phyloP scores from a whole-genome alignment of 2,888 invertebrate genomes.

The Dichetophora obliterata region DNA sequence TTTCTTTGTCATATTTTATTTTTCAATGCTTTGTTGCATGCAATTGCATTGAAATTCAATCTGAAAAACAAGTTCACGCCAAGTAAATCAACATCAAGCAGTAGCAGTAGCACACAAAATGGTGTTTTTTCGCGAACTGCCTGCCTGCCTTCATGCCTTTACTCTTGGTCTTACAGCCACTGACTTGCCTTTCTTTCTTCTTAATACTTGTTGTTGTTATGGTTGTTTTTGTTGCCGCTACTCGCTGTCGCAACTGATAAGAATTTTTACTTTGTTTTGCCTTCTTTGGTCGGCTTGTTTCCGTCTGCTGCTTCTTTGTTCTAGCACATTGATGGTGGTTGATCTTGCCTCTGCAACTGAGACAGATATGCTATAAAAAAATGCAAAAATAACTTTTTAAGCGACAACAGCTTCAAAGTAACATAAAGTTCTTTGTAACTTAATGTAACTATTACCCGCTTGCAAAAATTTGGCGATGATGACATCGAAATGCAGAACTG shows the following conservation, averaged over 20 bases:
- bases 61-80: slow-evolving; percentile 49
- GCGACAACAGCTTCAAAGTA: no score
- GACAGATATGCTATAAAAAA: slow-evolving; percentile 17
- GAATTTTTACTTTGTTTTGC: slow-evolving; percentile 17
- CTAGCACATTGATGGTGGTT: slow-evolving; percentile 16
- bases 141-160: neutral
- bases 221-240: slow-evolving; percentile 1
- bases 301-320: neutral
- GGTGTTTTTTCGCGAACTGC: neutral
- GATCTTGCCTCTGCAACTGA: slow-evolving; percentile 7
- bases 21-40: neutral
- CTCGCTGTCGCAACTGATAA: slow-evolving; percentile 26
- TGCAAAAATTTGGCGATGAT: no score
- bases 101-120: slow-evolving; percentile 20
- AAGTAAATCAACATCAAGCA: slow-evolving; percentile 34
- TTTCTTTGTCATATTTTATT: neutral
- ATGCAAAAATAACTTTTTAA: no score
- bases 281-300: neutral
- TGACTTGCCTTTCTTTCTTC: slow-evolving; percentile 15
- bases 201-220: neutral
- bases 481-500: no score
- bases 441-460: no score
- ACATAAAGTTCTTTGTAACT: no score
- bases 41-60: slow-evolving; percentile 47
- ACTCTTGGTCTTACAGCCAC: neutral